A percentile compares a stretch with the other conserved stretches of the same genome.
These are phyloP conservation scores for Kryptolebias marmoratus DNA, from an alignment of 2,113 vertebrate genomes.

Conservation along the genomic window DNA sequence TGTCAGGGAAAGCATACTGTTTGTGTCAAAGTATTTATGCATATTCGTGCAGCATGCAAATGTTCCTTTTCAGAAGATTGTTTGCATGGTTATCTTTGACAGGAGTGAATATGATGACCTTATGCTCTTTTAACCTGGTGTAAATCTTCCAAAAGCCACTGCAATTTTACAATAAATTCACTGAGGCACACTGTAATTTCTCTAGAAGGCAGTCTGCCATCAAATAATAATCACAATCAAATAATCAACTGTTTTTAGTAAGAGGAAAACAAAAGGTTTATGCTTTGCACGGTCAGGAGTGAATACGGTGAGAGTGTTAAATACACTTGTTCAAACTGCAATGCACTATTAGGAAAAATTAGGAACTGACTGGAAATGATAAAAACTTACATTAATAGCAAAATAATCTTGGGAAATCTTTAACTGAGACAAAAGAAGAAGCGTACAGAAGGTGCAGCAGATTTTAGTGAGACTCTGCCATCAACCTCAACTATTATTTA, in stretches of 20 bases:
- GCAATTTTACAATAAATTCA: constrained; percentile 10
- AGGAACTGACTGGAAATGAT: no score
- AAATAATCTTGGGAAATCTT: no score
- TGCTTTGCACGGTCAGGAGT: background rate
- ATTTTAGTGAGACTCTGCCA: no score
- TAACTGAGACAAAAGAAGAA: no score
- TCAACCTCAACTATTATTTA: no score
- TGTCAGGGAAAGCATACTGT: constrained; percentile 13
- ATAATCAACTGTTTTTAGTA: background rate
- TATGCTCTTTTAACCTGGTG: constrained; percentile 14
- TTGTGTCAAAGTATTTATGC: constrained; percentile 36
- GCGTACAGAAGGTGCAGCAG: no score
- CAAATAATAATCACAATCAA: background rate
- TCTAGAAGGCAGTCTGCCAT: background rate
- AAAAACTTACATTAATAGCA: no score
- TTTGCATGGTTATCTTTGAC: constrained; percentile 35
- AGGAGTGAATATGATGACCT: constrained; percentile 20
- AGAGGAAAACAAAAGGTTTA: background rate
- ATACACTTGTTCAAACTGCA: no score
- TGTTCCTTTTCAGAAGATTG: constrained; percentile 21
- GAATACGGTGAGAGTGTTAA: background rate
- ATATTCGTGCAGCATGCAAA: constrained; percentile 34
- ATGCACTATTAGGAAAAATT: no score
- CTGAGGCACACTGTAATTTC: constrained; percentile 16
- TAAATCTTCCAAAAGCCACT: constrained; percentile 17